Evolutionary conservation across 2,888 invertebrate species (phyloP), one percentile per base, ranked within the genome.

Genomic region (Amorpha juglandis): DNA sequence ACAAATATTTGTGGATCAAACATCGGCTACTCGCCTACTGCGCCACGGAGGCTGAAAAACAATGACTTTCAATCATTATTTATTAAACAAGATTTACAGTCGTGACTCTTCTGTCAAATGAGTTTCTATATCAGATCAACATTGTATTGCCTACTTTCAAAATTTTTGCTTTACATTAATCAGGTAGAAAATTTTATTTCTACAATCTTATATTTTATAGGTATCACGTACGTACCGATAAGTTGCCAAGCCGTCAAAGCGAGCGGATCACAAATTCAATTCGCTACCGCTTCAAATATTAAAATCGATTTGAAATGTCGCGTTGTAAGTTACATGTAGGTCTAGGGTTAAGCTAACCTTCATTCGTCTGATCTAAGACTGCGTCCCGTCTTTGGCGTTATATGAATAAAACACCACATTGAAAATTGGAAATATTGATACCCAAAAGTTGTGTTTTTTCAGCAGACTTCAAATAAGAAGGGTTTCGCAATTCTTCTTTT

Each of bases 301-400:
- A 58, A 58, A 58, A 58, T 58, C 58, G 38, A 58, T 58, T 58
- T 42, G 58, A 58, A 58, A 55, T 38, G 35, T 58, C 42, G 58
- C 11, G 19, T 58, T 58, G 55, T 58, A 42, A 58, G 19, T 42
- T 58, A 19, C 42, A 35, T 42, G 19, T 58, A 58, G 58, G 42
- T 58, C 38, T 19, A 58, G 42, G 19, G 42, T 42, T 42, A 19
- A 58, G 42, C 19, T 42, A 58, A 42, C 58, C 58, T 58, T 58
- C n/a, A n/a, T n/a, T 33, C 55, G 38, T 38, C 9, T 38, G 55
- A 55, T 55, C 67, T 16, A 38, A 58, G 38, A 42, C 38, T 58
- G 4, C 38, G 19, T 58, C 58, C 35, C 9, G 6, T 38, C 11
- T 19, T n/a, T 19, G 16, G 19, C 3, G 1, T 8, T 50, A n/a